Percentiles rank a stretch among this genome's conserved stretches.
These are phyloP conservation scores for Sebastes baramenuke DNA, from an alignment of 2,797 vertebrate genomes.

Conservation along the genomic window DNA sequence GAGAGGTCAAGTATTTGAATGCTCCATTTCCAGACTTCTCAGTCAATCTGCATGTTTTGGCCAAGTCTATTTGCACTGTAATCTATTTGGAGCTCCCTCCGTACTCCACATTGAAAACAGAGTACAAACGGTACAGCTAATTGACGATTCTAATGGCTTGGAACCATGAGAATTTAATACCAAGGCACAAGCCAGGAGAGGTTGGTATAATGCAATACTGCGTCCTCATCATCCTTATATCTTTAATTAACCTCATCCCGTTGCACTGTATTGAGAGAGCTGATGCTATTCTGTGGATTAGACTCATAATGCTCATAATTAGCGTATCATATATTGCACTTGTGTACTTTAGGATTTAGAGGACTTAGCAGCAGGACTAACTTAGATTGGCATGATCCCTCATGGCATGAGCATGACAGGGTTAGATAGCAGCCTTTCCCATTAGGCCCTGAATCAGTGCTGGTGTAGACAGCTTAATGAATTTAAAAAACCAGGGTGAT, in stretches of 20 bases:
- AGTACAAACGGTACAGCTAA: background rate
- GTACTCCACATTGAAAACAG: background rate
- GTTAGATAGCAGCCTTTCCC: slow-evolving; percentile 17
- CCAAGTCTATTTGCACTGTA: background rate
- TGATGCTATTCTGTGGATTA: slow-evolving; percentile 50
- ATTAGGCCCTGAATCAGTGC: background rate
- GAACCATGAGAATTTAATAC: background rate
- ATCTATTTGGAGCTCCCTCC: background rate
- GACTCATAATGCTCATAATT: slow-evolving; percentile 57
- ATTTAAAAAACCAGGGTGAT: background rate
- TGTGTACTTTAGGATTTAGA: slow-evolving; percentile 48
- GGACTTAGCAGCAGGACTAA: slow-evolving; percentile 38
- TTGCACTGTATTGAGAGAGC: background rate
- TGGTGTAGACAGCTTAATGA: background rate
- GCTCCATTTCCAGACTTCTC: background rate
- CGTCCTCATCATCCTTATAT: background rate
- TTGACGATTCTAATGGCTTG: background rate
- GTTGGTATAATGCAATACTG: slow-evolving; percentile 2
- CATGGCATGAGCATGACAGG: background rate
- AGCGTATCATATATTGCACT: slow-evolving; percentile 40
- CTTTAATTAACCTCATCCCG: slow-evolving; percentile 36
- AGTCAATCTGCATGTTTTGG: background rate
- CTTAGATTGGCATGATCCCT: slow-evolving; percentile 29
- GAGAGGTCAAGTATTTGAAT: background rate
- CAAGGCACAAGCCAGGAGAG: background rate